Evolutionary conservation across 2,113 vertebrate genomes (phyloP), one percentile per base, ranked within the genome.

Genomic region (Pongo pygmaeus): DNA sequence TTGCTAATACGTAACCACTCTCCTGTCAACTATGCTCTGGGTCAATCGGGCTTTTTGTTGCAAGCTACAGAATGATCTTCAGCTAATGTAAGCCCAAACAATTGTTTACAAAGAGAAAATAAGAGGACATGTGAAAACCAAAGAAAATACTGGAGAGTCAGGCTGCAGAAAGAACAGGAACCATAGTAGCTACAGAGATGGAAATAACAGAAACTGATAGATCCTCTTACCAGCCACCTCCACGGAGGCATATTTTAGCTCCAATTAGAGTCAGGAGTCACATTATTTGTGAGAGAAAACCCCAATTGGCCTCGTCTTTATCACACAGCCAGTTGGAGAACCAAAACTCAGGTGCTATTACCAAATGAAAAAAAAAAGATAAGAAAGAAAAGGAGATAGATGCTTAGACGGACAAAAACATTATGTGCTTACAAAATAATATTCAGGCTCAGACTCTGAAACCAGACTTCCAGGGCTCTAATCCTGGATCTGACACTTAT

Each of bases 21-120:
- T 69, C 81, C 77, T 30, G 25, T 70, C n/a, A 12, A 5, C 20
- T 40, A 5, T 13, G 6, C 38, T 64, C 72, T 16, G 16, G 16
- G 61, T 89, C 87, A 72, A 25, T 23, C 78, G 72, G 64, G 40
- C 12, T 35, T 77, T 27, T 93, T 46, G 3, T 77, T 67, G 30
- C 25, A 88, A 94, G 81, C 57, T 88, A 78, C 22, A 94, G 48
- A 89, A 74, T 27, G 14, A n/a, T 57, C 80, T 50, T 84, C 16
- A 5, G 55, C 75, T 75, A 75, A 67, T 14, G 4, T 3, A 86
- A 74, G 9, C 1, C 55, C 55, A 61, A 91, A 80, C 48, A 22
- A 52, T 25, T 67, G 83, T 84, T 94, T 72, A 79, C 32, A 95
- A 79, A 87, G 25, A 95, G 50, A 69, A 85, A 92, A 67, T 67